Evolutionary conservation across 2,113 vertebrate genomes (phyloP), one percentile per base, ranked within the genome.

Genomic region (Sylvilagus bachmani): DNA sequence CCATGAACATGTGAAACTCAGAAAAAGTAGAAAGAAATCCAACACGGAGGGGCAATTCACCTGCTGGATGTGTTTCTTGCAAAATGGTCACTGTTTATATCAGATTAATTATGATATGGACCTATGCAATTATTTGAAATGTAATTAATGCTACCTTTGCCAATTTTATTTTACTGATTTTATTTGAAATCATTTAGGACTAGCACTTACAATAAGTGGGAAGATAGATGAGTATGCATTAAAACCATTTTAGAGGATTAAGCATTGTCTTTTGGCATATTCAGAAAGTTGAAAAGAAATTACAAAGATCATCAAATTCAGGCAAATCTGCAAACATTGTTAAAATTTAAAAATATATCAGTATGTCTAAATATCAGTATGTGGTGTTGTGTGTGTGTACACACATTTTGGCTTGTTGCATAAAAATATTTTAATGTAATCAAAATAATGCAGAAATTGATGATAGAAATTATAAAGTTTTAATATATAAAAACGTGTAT

Each of bases 1-100:
- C 90, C 53, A 8, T 44, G 62, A 81, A 58, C 38, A 66, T 11
- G 33, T 84, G 86, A 94, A 94, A 86, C 19, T 71, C 67, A 80
- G 77, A 75, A 90, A 88, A 95, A 83, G 62, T 11, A 53, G 61
- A 36, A 81, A 93, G 73, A n/a, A 87, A 69, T 0, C 11, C 17
- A 90, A 33, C 27, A 62, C 38, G 89, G 62, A 64, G 12, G 53
- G 85, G 8, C 0, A 53, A 16, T 58, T 82, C 3, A 13, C 2
- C 3, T 79, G 2, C 55, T 53, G 33, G 2, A 1, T 62, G 2
- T 69, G 6, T 79, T 85, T 93, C 36, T 16, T 44, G 29, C 9
- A 67, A 85, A 85, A 13, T 3, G 31, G 6, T 33, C 12, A 10
- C 27, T 36, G 19, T 73, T 79, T 27, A 33, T 14, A 11, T 4